Percentiles rank a stretch among this genome's conserved stretches.
These are phyloP conservation scores for Bradynema listronoti DNA, from an alignment of 1,140 invertebrate genomes.

Conservation along the genomic window DNA sequence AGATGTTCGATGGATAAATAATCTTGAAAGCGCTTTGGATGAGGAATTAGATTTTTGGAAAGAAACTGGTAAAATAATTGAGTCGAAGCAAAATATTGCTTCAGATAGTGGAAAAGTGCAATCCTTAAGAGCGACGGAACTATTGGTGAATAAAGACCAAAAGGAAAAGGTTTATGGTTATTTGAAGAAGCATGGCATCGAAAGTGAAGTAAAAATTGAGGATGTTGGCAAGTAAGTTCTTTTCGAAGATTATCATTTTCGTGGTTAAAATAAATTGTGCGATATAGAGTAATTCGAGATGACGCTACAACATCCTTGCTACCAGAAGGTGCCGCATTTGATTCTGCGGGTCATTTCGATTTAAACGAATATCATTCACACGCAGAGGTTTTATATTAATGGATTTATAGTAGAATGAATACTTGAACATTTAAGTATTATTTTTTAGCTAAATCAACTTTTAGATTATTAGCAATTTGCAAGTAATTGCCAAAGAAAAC, in stretches of 20 bases:
- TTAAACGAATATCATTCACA: slow-evolving; percentile 11
- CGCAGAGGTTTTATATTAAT: slow-evolving; percentile 4
- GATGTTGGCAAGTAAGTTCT: slow-evolving; percentile 7
- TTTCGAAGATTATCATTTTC: neutral
- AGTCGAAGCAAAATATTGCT: too few species aligned
- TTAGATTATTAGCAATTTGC: slow-evolving; percentile 20
- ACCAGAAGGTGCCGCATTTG: neutral
- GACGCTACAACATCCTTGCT: slow-evolving; percentile 1
- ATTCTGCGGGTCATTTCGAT: neutral
- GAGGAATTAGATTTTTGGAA: slow-evolving; percentile 12
- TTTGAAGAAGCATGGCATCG: neutral
- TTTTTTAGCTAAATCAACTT: neutral
- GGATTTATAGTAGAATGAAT: neutral
- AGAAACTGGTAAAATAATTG: neutral
- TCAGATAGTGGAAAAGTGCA: too few species aligned
- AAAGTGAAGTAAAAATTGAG: neutral
- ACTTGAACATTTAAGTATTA: neutral
- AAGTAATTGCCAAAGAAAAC: slow-evolving; percentile 13
- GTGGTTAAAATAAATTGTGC: neutral
- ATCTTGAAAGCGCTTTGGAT: neutral
- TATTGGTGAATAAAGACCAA: neutral
- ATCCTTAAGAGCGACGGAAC: slow-evolving; percentile 3
- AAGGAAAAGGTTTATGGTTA: neutral
- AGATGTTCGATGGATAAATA: neutral
- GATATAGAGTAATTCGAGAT: slow-evolving; percentile 1